Conservation (phyloP, 2,888 invertebrate species). For the Andrena fulva region DNA sequence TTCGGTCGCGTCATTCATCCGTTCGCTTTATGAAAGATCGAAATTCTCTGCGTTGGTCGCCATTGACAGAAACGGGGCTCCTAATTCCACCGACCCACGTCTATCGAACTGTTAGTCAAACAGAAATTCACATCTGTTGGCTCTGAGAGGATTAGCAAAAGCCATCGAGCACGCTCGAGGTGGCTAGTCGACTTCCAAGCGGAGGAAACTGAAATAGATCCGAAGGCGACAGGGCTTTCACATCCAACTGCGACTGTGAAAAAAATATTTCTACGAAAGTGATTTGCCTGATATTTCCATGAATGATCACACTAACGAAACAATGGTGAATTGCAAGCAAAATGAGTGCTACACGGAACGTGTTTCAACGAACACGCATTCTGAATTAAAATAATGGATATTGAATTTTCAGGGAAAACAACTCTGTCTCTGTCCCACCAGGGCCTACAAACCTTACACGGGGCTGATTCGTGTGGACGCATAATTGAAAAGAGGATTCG, state of each 20-base stretch:
- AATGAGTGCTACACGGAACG: not conserved
- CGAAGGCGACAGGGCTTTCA: too few species aligned
- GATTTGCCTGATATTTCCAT: not conserved
- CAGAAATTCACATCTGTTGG: conserved; percentile 9
- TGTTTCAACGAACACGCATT: not conserved
- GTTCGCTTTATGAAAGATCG: conserved; percentile 47
- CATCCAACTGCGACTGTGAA: not conserved
- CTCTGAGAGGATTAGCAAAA: too few species aligned
- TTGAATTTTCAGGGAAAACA: conserved; percentile 31
- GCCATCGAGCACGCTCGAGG: too few species aligned
- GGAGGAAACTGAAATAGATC: too few species aligned
- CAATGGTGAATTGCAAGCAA: conserved; percentile 1
- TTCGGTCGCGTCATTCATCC: conserved; percentile 18
- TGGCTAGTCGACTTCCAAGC: too few species aligned
- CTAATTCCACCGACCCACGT: conserved; percentile 52
- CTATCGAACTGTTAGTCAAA: conserved; percentile 52
- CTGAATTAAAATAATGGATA: conserved; percentile 36
- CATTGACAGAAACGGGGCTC: conserved; percentile 57
- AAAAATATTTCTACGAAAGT: conserved; percentile 14
- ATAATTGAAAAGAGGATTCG: conserved; percentile 50
- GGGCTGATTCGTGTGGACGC: conserved; percentile 19
- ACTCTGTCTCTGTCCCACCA: not conserved
- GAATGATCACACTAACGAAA: not conserved
- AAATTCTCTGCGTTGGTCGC: conserved; percentile 53
- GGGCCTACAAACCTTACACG: not conserved